Percentiles rank a stretch among this genome's conserved stretches.
Evolutionary conservation across 2,888 invertebrate species (phyloP).

Genomic region (Chelonus formosanus): DNA sequence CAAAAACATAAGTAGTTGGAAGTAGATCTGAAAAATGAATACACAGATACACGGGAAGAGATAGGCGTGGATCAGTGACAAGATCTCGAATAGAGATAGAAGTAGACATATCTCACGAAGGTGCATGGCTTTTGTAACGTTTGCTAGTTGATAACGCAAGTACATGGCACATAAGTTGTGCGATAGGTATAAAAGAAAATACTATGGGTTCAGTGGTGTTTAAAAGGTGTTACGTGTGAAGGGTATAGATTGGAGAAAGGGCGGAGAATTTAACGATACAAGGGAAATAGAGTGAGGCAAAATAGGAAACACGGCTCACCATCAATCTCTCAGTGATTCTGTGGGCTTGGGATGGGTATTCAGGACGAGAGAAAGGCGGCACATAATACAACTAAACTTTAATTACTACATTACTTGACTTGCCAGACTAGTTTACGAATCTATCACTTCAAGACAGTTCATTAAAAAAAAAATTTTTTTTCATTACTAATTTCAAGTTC

Average conservation of each 20-base stretch:
- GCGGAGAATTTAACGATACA: constrained; percentile 38
- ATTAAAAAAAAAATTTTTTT: constrained; percentile 9
- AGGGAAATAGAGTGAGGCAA: constrained; percentile 35
- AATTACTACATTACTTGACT: constrained; percentile 61
- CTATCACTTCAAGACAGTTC: constrained; percentile 50
- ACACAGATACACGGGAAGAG: constrained; percentile 23
- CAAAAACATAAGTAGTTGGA: constrained; percentile 7
- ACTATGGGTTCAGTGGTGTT: neutral
- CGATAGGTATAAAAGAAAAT: too few species aligned
- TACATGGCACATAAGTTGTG: constrained; percentile 13
- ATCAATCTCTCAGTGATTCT: constrained; percentile 45
- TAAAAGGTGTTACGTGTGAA: constrained; percentile 5
- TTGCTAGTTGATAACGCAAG: constrained; percentile 53
- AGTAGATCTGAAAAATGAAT: constrained; percentile 12
- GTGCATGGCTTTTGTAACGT: constrained; percentile 47
- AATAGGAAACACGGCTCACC: constrained; percentile 38
- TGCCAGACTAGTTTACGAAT: constrained; percentile 44
- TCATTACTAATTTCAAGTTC: too few species aligned
- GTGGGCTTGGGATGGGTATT: constrained; percentile 17
- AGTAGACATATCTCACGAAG: constrained; percentile 36
- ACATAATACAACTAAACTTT: constrained; percentile 62
- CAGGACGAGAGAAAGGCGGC: constrained; percentile 32
- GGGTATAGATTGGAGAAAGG: constrained; percentile 21
- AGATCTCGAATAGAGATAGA: constrained; percentile 63
- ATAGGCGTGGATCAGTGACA: constrained; percentile 52